Percentiles rank a stretch among this genome's conserved stretches.
Conservation (phyloP, 2,797 vertebrate species). For the Melopsittacus undulatus region DNA sequence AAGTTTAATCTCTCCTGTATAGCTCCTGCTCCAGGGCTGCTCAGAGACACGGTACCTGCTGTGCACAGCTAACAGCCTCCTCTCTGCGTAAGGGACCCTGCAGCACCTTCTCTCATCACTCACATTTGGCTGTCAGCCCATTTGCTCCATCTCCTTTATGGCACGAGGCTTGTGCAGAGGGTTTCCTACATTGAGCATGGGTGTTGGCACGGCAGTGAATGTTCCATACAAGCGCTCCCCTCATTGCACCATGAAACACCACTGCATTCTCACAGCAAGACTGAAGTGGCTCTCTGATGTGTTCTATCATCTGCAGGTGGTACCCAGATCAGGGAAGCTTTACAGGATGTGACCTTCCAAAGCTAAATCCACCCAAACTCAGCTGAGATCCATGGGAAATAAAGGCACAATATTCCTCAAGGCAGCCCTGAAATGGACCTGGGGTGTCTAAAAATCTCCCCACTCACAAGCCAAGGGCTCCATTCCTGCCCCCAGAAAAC, state of each 20-base stretch:
- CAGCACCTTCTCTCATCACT: neutral
- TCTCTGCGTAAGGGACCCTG: neutral
- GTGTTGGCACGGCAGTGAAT: accelerated
- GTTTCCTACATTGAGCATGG: neutral
- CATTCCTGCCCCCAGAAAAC: neutral
- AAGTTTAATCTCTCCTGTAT: neutral
- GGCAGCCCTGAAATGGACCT: neutral
- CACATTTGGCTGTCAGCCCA: neutral
- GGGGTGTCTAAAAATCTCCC: neutral
- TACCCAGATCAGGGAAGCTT: neutral
- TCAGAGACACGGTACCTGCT: neutral
- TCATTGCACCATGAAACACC: accelerated
- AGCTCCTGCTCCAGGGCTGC: neutral
- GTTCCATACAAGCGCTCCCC: neutral
- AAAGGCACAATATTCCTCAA: neutral
- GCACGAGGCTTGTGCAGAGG: accelerated
- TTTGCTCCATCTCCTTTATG: accelerated
- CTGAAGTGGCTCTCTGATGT: accelerated
- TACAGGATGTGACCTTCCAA: neutral
- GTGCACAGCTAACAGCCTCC: accelerated
- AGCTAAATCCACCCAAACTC: neutral
- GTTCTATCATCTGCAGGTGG: accelerated
- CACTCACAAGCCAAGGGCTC: neutral
- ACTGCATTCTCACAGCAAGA: accelerated
- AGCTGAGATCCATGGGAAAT: neutral